Percentiles rank a stretch among this genome's conserved stretches.
Evolutionary conservation across 2,113 vertebrate genomes (phyloP).

Genomic region (Plectropomus leopardus): DNA sequence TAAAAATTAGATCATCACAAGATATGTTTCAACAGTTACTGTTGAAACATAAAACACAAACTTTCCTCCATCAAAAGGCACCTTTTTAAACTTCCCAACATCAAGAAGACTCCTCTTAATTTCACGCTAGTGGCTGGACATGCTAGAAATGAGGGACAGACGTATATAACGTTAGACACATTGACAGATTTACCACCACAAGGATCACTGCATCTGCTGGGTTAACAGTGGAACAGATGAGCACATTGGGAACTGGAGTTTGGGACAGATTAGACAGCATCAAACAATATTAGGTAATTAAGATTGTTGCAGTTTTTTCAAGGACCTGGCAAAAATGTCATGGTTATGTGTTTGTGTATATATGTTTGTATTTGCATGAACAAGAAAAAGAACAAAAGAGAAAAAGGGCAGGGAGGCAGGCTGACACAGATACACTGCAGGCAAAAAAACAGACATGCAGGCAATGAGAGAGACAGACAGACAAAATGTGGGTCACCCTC

Average conservation of each 20-base stretch:
- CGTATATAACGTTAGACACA: slow-evolving; percentile 53
- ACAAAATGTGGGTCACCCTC: slow-evolving; percentile 36
- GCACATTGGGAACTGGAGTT: slow-evolving; percentile 37
- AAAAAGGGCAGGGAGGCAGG: not conserved
- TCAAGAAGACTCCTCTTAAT: slow-evolving; percentile 60
- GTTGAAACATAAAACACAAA: no score
- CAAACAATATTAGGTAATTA: not conserved
- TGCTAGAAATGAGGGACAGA: slow-evolving; percentile 48
- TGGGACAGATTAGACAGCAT: not conserved
- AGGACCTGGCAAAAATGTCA: not conserved
- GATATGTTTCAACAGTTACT: no score
- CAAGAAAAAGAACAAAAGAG: not conserved
- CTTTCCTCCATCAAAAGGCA: not conserved
- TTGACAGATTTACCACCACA: slow-evolving; percentile 70
- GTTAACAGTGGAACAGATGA: slow-evolving; percentile 52
- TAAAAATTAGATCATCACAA: no score
- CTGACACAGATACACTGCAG: not conserved
- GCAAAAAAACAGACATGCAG: not conserved
- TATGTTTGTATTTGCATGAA: not conserved
- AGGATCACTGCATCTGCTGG: slow-evolving; percentile 48
- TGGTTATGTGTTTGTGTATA: not conserved
- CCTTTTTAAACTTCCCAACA: slow-evolving; percentile 26
- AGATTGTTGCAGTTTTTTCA: not conserved
- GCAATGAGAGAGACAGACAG: slow-evolving; percentile 18
- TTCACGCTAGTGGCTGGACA: slow-evolving; percentile 65